Percentiles rank a stretch among this genome's conserved stretches.
phyloP scores from a whole-genome alignment of 2,888 invertebrate species.

The Machimus atricapillus region DNA sequence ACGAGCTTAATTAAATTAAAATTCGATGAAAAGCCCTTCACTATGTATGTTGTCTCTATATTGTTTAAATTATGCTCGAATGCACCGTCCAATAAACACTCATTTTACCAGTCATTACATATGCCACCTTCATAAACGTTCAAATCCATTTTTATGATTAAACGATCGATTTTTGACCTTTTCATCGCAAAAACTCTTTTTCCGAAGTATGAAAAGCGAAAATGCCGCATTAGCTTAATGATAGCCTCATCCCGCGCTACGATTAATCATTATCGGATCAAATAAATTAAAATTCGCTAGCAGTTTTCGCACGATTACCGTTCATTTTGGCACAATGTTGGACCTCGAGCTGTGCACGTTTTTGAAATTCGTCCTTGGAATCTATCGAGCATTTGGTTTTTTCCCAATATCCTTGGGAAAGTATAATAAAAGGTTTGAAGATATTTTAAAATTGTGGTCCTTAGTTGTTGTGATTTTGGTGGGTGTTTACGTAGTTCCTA shows the following conservation, averaged over 20 bases:
- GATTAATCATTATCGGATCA: neutral
- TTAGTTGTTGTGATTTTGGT: neutral
- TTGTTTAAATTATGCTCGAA: neutral
- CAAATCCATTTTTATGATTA: neutral
- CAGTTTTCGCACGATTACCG: neutral
- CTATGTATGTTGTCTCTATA: neutral
- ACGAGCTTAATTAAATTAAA: neutral
- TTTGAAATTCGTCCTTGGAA: neutral
- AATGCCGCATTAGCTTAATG: neutral
- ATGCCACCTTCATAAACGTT: neutral
- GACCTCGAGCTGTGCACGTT: neutral
- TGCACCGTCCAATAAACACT: neutral
- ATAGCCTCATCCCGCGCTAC: neutral
- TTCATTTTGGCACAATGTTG: neutral
- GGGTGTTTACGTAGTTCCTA: neutral
- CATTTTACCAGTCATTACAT: neutral
- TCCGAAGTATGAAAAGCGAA: neutral
- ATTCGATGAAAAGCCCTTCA: neutral
- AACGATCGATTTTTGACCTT: neutral
- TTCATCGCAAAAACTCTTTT: neutral
- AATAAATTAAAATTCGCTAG: neutral
- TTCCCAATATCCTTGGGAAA: neutral
- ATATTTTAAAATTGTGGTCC: neutral
- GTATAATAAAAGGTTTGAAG: neutral
- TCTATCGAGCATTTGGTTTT: conserved; percentile 13